Evolutionary conservation across 1,140 invertebrate genomes (phyloP).

Genomic region (Panulirus ornatus): DNA sequence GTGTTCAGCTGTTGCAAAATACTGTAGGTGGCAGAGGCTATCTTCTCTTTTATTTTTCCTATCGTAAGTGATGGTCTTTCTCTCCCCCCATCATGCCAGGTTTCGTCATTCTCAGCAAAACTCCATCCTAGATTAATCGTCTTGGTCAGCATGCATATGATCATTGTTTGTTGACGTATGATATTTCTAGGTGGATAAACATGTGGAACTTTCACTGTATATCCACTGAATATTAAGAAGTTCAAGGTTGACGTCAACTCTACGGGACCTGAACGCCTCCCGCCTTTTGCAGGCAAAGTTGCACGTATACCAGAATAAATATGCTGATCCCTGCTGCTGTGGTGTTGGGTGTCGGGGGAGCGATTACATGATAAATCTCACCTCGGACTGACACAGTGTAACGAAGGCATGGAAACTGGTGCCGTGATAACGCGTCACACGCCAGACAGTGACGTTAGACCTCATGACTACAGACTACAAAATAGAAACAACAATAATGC

Average conservation of each 20-base stretch:
- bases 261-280: neutral
- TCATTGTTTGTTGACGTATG: constrained; percentile 1
- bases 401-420: no score
- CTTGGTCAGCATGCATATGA: neutral
- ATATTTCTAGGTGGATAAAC: neutral
- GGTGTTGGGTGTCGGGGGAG: constrained; percentile 21
- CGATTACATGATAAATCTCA: neutral
- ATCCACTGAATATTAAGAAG: constrained; percentile 7
- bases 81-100: no score
- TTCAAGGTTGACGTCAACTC: neutral
- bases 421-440: no score
- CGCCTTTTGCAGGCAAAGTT: constrained; percentile 5
- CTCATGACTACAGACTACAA: no score
- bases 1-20: no score
- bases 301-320: constrained; percentile 33
- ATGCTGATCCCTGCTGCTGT: constrained; percentile 18
- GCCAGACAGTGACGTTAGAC: no score
- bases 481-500: no score
- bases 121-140: no score
- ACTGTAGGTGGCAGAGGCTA: no score
- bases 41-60: no score
- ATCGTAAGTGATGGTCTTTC: no score
- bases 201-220: constrained; percentile 20
- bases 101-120: no score
- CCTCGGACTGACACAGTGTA: neutral